These are phyloP conservation scores for Glyptemys insculpta DNA, from an alignment of 2,797 vertebrate species.

Conservation along the genomic window DNA sequence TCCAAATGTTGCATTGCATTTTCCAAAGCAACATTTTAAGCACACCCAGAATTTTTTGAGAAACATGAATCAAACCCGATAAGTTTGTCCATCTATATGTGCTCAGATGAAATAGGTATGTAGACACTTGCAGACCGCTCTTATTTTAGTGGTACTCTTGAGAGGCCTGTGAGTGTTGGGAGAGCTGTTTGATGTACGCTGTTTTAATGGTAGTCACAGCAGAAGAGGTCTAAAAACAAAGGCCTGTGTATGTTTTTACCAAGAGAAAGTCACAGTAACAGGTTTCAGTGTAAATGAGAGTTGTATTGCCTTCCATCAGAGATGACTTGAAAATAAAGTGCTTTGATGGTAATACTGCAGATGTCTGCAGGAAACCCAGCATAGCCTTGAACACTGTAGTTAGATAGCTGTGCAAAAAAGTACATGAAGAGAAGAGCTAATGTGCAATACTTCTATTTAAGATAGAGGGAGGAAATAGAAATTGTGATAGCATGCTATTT, in stretches of 20 bases:
- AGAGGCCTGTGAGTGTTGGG: constrained; percentile 37
- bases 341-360: constrained; percentile 84
- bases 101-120: constrained; percentile 28
- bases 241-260: constrained; percentile 43
- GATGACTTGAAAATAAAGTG: constrained; percentile 84
- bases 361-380: constrained; percentile 84
- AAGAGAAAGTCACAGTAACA: constrained; percentile 70
- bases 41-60: constrained; percentile 32
- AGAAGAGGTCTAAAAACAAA: constrained; percentile 66
- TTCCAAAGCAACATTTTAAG: constrained; percentile 41
- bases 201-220: constrained; percentile 31
- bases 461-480: constrained; percentile 88
- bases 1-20: constrained; percentile 34
- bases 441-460: constrained; percentile 87
- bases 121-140: constrained; percentile 34
- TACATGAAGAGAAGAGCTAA: constrained; percentile 83
- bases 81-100: constrained; percentile 1
- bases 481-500: constrained; percentile 88
- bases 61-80: neutral
- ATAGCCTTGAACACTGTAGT: constrained; percentile 80
- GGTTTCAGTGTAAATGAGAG: constrained; percentile 81
- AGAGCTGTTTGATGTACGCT: constrained; percentile 35
- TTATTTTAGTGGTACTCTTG: constrained; percentile 33
- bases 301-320: constrained; percentile 81
- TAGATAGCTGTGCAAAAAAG: constrained; percentile 85